Evolutionary conservation across 2,888 invertebrate species (phyloP).

Genomic region (Drosophila affinis): DNA sequence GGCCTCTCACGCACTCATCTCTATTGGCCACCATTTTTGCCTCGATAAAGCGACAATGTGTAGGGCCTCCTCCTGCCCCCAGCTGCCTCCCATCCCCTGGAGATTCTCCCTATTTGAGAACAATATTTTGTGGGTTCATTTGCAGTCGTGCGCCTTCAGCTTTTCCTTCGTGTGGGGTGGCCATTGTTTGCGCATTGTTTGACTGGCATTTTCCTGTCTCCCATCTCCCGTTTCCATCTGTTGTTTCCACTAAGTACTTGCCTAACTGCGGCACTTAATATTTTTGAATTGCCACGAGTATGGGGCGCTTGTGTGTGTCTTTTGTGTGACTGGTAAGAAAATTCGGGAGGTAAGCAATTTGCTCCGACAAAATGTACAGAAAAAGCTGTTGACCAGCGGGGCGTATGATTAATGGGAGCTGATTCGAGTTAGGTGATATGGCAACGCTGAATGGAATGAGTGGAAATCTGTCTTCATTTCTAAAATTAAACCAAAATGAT

Average conservation of each 20-base stretch:
- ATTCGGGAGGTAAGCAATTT: slow-evolving; percentile 28
- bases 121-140: slow-evolving; percentile 69
- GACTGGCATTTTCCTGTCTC: slow-evolving; percentile 38
- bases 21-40: not conserved
- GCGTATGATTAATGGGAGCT: slow-evolving; percentile 67
- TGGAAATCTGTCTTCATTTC: slow-evolving; percentile 8
- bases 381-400: slow-evolving; percentile 53
- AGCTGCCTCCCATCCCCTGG: not conserved
- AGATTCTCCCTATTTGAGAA: slow-evolving; percentile 47
- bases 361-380: slow-evolving; percentile 33
- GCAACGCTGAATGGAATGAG: slow-evolving; percentile 14
- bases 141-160: slow-evolving; percentile 38
- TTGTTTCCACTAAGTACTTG: slow-evolving; percentile 74
- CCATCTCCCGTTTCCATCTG: not conserved
- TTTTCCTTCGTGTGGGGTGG: slow-evolving; percentile 19
- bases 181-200: slow-evolving; percentile 72
- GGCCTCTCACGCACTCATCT: slow-evolving; percentile 9
- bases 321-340: slow-evolving; percentile 18
- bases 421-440: slow-evolving; percentile 37
- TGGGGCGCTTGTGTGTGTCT: slow-evolving; percentile 22
- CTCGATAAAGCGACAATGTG: not conserved
- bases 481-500: slow-evolving; percentile 36
- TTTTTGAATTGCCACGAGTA: slow-evolving; percentile 58
- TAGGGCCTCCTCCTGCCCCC: not conserved
- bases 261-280: slow-evolving; percentile 76